Conservation (phyloP, 2,888 invertebrate genomes). For the Mythimna pallens region DNA sequence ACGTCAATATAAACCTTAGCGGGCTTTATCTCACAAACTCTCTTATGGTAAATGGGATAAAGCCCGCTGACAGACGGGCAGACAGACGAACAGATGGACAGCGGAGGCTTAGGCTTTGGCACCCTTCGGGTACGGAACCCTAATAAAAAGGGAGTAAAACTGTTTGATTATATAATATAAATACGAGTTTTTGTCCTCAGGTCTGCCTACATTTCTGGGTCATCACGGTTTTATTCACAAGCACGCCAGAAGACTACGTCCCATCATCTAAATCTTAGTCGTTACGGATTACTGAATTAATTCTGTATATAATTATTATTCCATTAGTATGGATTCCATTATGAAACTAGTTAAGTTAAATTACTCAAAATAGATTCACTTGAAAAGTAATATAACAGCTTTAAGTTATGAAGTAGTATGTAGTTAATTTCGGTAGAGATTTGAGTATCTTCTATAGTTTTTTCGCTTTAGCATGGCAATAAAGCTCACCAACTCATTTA, state of each 20-base stretch:
- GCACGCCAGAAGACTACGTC: constrained; percentile 89
- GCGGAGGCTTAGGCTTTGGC: too few species aligned
- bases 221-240: constrained; percentile 94
- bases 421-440: constrained; percentile 34
- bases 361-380: constrained; percentile 37
- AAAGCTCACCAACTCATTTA: too few species aligned
- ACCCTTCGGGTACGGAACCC: neutral
- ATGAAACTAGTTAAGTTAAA: constrained; percentile 48
- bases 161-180: too few species aligned
- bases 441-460: neutral
- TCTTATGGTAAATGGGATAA: too few species aligned
- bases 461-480: neutral
- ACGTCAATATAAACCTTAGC: too few species aligned
- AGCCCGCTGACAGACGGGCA: too few species aligned
- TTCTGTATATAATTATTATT: constrained; percentile 49
- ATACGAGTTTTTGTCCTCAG: constrained; percentile 78
- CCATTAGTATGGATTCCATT: constrained; percentile 40
- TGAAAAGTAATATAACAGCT: constrained; percentile 43
- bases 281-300: constrained; percentile 27
- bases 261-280: constrained; percentile 71
- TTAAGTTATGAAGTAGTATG: constrained; percentile 23
- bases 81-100: too few species aligned
- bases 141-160: neutral
- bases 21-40: too few species aligned
- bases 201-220: constrained; percentile 96